Evolutionary conservation across 2,797 vertebrate genomes (phyloP).

Genomic region (Oophaga sylvatica): DNA sequence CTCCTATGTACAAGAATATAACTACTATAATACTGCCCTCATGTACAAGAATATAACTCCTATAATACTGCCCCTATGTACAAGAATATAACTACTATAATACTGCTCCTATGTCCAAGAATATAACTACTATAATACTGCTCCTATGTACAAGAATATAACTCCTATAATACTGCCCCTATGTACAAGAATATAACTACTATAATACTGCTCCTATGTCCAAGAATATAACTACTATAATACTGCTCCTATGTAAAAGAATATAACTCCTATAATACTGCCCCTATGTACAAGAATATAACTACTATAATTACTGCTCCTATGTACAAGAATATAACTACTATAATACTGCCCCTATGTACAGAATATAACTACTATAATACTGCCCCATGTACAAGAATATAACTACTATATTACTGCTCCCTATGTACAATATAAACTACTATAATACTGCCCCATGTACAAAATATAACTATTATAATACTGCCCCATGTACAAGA

Average conservation of each 20-base stretch:
- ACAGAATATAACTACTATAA: conserved; percentile 11
- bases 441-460: conserved; percentile 13
- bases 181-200: conserved; percentile 12
- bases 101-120: neutral
- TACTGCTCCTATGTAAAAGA: neutral
- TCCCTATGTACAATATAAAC: neutral
- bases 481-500: conserved; percentile 6
- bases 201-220: conserved; percentile 5
- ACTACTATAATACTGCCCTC: neutral
- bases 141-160: conserved; percentile 1
- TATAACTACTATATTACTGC: conserved; percentile 12
- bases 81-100: conserved; percentile 11
- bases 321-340: conserved; percentile 13
- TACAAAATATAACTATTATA: conserved; percentile 6
- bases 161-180: neutral
- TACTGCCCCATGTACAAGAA: conserved; percentile 6
- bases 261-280: conserved; percentile 12
- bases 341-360: conserved; percentile 2
- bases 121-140: conserved; percentile 15
- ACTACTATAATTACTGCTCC: conserved; percentile 3
- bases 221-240: conserved; percentile 11
- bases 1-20: neutral
- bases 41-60: conserved; percentile 7
- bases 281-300: neutral
- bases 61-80: conserved; percentile 2